Conservation (phyloP, 2,797 vertebrate species). For the Nasua narica region DNA sequence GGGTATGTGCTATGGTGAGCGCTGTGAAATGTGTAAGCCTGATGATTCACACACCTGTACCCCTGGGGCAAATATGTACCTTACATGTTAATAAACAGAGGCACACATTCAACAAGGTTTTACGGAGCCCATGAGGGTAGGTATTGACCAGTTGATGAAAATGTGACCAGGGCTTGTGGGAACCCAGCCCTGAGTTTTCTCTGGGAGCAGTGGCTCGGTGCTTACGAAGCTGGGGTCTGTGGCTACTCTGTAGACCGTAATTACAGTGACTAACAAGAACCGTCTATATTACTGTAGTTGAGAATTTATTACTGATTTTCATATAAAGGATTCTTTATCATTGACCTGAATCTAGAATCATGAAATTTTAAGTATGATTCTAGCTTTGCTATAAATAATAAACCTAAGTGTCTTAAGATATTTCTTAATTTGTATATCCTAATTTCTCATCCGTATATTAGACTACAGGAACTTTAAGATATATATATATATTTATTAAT, state of each 20-base stretch:
- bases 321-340: neutral
- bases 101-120: neutral
- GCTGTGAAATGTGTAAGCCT: too few species aligned
- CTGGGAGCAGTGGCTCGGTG: neutral
- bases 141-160: too few species aligned
- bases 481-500: neutral
- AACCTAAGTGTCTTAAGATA: neutral
- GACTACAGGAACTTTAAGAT: neutral
- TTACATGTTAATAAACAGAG: neutral
- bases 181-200: neutral
- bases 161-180: neutral
- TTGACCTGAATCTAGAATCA: neutral
- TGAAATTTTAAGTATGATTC: neutral
- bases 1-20: too few species aligned
- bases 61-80: too few species aligned
- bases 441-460: neutral
- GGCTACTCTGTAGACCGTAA: neutral
- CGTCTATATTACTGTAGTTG: rapidly evolving
- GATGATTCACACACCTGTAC: too few species aligned
- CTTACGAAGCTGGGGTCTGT: neutral
- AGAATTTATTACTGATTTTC: too few species aligned
- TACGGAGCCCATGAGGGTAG: neutral
- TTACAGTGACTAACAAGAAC: too few species aligned
- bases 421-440: neutral
- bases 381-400: neutral